phyloP scores from a whole-genome alignment of 2,113 vertebrate species.

The Cyanoramphus novaezelandiae region DNA sequence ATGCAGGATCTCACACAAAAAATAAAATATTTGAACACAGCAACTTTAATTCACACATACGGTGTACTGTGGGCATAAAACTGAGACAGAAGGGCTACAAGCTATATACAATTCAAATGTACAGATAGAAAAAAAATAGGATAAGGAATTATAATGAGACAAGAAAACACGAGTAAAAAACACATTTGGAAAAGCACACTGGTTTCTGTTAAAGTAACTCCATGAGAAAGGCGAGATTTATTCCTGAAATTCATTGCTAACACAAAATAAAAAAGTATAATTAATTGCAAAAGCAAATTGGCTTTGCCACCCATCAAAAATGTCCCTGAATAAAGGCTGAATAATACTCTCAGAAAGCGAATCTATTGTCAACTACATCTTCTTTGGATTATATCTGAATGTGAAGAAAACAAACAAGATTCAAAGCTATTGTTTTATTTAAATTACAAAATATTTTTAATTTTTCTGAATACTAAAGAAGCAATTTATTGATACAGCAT shows the following conservation, averaged over 20 bases:
- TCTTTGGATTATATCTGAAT: background rate
- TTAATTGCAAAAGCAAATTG: background rate
- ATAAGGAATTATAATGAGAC: background rate
- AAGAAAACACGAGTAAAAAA: background rate
- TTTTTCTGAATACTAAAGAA: background rate
- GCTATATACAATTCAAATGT: background rate
- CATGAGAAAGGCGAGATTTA: background rate
- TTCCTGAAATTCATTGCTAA: background rate
- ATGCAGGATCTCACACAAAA: background rate
- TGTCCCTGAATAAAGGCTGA: background rate
- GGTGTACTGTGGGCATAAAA: background rate
- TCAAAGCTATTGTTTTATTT: background rate
- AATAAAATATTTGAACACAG: background rate
- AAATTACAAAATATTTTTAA: background rate
- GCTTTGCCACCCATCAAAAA: background rate
- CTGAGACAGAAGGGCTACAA: background rate
- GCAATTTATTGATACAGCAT: background rate
- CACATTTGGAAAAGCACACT: background rate
- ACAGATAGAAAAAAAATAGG: background rate
- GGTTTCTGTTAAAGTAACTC: background rate
- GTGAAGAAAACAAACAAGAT: background rate
- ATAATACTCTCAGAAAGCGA: background rate
- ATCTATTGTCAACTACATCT: background rate
- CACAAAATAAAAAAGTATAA: background rate
- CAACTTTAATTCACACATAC: background rate